Conservation (phyloP, 2,113 vertebrate species). For the Pluvialis apricaria region DNA sequence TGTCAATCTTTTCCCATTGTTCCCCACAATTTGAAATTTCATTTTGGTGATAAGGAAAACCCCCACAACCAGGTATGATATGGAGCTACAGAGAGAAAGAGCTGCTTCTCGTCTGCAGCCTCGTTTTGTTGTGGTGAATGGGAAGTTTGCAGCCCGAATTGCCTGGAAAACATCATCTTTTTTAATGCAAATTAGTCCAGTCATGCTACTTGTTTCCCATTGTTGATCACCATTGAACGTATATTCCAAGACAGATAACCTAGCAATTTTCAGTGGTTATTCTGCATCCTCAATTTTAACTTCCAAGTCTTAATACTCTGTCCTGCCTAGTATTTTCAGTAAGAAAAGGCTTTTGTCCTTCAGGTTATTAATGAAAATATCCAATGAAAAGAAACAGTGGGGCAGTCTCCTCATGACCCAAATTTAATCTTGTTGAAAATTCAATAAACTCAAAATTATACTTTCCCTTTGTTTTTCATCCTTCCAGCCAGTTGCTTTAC, state of each 20-base stretch:
- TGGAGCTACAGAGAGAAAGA: neutral
- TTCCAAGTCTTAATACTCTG: neutral
- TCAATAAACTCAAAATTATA: neutral
- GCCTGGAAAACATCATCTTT: neutral
- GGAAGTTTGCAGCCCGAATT: neutral
- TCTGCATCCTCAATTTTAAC: neutral
- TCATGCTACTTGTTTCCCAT: neutral
- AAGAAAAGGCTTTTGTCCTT: neutral
- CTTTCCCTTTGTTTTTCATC: slow-evolving; percentile 12
- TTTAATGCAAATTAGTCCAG: neutral
- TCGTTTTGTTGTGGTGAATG: neutral
- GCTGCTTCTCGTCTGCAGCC: neutral
- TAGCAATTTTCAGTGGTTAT: neutral
- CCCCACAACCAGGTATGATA: neutral
- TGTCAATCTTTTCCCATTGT: neutral
- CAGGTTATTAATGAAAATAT: neutral
- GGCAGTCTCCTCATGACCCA: neutral
- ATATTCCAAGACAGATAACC: neutral
- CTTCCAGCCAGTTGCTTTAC: neutral
- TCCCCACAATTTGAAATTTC: neutral
- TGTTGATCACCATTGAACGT: neutral
- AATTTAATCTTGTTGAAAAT: neutral
- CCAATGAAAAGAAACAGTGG: neutral
- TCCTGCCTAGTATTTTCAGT: neutral
- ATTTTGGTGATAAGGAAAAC: neutral